Evolutionary conservation across 2,888 invertebrate species (phyloP).

Genomic region (Netelia virgata): DNA sequence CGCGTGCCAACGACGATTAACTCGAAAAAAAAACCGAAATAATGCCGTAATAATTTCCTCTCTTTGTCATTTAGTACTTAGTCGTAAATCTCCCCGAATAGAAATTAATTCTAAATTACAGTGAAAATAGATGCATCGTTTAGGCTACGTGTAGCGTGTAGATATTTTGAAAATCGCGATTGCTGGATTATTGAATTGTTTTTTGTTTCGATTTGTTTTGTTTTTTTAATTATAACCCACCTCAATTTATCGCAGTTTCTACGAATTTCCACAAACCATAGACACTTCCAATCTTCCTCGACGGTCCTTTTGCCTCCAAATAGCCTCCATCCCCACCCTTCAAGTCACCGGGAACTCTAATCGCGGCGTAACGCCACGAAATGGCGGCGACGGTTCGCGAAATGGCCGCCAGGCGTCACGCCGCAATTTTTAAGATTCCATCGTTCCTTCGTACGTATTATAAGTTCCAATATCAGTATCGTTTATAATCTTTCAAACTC

Average conservation of each 20-base stretch:
- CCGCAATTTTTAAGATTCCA: neutral
- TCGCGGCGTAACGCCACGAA: constrained; percentile 42
- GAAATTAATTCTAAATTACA: neutral
- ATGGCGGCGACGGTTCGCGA: constrained; percentile 37
- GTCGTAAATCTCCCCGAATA: neutral
- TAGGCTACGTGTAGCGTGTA: neutral
- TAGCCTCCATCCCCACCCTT: neutral
- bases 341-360: constrained; percentile 10
- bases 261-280: neutral
- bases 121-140: neutral
- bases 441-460: neutral
- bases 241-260: neutral
- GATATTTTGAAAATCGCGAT: neutral
- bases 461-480: neutral
- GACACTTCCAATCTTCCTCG: neutral
- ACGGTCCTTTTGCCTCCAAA: neutral
- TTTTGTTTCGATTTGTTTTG: neutral
- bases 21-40: too few relatives aligned
- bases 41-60: neutral
- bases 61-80: neutral
- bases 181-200: neutral
- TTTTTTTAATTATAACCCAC: neutral
- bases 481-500: neutral
- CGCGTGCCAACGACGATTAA: neutral
- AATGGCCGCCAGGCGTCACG: constrained; percentile 13